Base-by-base conservation (phyloP, 1,140 invertebrate genomes). In the Drosophila fuyamai region DNA sequence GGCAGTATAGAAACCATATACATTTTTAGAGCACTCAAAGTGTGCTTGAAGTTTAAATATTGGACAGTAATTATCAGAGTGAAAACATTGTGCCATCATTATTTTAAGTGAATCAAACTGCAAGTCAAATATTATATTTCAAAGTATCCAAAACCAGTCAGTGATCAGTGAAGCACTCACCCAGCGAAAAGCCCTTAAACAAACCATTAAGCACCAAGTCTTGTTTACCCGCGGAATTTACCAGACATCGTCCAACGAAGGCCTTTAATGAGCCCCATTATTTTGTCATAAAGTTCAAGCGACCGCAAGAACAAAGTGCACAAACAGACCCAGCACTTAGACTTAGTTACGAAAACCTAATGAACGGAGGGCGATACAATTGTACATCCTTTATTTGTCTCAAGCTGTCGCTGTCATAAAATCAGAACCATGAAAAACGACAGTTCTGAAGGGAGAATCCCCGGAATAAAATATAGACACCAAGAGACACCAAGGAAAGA, bases 331-430 rank as follows among this genome's bases (percentile, higher is more conserved):
- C 46, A 18, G 56, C 59, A 60, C 73, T 83, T 60, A 76, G 47
- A 60, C 77, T 68, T 66, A 35, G 41, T 59, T 44, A 44, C 60
- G 41, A 59, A 63, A 57, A 59, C 61, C 74, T 81, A 80, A 84
- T 85, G 81, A 84, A 81, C 67, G 47, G 38, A 29, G 44, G 43
- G 27, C 46, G 23, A 61, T 50, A 70, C 48, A 63, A 71, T 71
- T 54, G 53, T 43, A 80, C 65, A 74, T 85, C 65, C 74, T 60
- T 82, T 81, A 79, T 86, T 75, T 86, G 78, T 61, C 56, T 66
- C 54, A 78, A 86, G 82, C 83, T 88, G 83, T 79, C 75, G 75
- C 71, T 86, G 83, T 86, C 82, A 82, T 88, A 88, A 86, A 88
- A 76, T 81, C 79, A 79, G 59, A 88, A 72, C 75, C 78, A 84